Evolutionary conservation across 2,113 vertebrate species (phyloP), one percentile per base, ranked within the genome.

Genomic region (Pampusana beccarii): DNA sequence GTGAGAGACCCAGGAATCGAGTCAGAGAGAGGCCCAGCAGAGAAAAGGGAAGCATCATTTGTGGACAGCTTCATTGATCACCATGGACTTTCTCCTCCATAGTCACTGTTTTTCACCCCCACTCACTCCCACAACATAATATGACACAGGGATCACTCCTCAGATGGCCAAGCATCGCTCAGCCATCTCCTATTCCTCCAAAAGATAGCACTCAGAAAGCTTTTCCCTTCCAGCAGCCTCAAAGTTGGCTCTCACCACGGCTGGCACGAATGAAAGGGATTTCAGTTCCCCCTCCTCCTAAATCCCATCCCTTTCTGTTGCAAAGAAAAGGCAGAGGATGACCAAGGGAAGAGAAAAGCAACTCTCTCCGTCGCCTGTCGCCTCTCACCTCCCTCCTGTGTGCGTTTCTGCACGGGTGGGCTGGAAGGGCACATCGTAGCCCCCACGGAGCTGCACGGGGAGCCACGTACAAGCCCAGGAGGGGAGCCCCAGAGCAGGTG

Each of bases 241-340:
- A 78, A 97, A 97, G 96, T 97, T 97, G 95, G 87, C 90, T 95
- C 73, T 56, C 42, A 1, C 34, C 62, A 20, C 44, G 24, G 71
- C 86, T 92, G 81, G 91, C 94, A 91, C 13, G 7, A 70, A 93
- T 86, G 94, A 75, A 92, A 86, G 72, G 72, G 56, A 65, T 87
- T 57, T 88, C 87, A 82, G 89, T 33, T 57, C 88, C 56, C 90
- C 60, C 48, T 86, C 67, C 88, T 92, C 69, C 82, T 26, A 61
- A 78, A 69, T n/a, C 86, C 79, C 80, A 81, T 57, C 89, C 62
- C 80, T 95, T 78, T 48, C 80, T 80, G 51, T 7, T 3, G 60
- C 1, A 0, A 91, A 79, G 87, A 70, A 85, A 93, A 92, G 65
- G 83, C 86, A 74, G 53, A 56, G 42, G 60, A 67, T 58, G 88